Percentiles rank a stretch among this genome's conserved stretches.
Conservation (phyloP, 2,113 vertebrate species). For the Aepyceros melampus region DNA sequence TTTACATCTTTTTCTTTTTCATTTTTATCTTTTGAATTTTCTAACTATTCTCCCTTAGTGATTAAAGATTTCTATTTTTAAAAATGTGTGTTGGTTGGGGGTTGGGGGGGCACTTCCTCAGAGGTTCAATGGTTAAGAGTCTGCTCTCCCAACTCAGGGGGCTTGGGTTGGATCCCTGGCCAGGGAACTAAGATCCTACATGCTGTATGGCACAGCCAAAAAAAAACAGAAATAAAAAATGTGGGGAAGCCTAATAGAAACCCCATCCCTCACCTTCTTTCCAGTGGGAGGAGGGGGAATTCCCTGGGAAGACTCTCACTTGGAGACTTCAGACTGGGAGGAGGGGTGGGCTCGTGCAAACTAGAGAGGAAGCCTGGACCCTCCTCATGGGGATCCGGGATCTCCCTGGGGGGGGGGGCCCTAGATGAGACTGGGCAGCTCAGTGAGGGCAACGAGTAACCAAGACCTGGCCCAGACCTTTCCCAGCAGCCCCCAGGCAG, state of each 20-base stretch:
- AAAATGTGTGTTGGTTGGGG: not conserved
- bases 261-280: not conserved
- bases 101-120: not conserved
- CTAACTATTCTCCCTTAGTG: not conserved
- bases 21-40: not conserved
- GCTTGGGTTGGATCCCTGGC: not conserved
- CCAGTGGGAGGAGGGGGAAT: not conserved
- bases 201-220: not conserved
- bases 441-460: not conserved
- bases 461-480: not conserved
- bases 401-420: not conserved
- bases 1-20: not conserved
- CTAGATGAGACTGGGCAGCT: not conserved
- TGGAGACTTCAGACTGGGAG: not conserved
- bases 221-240: not conserved
- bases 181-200: not conserved
- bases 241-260: not conserved
- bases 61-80: not conserved
- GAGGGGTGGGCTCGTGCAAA: not conserved
- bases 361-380: not conserved
- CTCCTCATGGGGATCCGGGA: not conserved
- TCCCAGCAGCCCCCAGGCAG: not conserved
- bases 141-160: not conserved
- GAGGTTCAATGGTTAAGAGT: not conserved
- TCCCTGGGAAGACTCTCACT: not conserved